Evolutionary conservation across 1,140 invertebrate genomes (phyloP).

Genomic region (Bombus balteatus): DNA sequence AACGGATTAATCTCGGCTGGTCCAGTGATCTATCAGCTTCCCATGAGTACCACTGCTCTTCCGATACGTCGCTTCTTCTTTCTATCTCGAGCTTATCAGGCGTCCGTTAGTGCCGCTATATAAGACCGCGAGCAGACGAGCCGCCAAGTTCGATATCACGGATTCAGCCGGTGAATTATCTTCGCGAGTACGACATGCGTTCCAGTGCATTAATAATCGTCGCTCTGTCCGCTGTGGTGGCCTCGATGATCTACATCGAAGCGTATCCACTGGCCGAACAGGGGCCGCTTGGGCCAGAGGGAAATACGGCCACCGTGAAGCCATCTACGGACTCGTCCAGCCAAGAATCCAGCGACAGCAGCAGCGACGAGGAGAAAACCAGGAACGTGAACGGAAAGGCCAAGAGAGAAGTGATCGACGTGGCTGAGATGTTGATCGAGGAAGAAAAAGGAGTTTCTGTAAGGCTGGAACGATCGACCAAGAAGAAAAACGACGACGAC

Average conservation of each 20-base stretch:
- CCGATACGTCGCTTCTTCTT: neutral
- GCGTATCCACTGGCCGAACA: neutral
- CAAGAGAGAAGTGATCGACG: neutral
- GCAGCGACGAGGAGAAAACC: neutral
- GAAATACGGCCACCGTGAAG: neutral
- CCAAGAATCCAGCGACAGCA: neutral
- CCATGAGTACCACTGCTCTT: slow-evolving; percentile 19
- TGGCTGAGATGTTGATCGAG: neutral
- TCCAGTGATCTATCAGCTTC: too few relatives aligned
- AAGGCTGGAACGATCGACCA: slow-evolving; percentile 22
- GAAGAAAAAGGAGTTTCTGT: neutral
- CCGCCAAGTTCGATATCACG: slow-evolving; percentile 24
- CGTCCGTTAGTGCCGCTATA: neutral
- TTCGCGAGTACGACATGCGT: slow-evolving; percentile 7
- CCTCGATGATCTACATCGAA: neutral
- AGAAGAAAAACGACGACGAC: slow-evolving; percentile 32
- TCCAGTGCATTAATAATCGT: neutral
- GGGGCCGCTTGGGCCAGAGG: neutral
- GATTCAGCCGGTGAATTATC: neutral
- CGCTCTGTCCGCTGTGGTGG: neutral
- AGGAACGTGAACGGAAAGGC: neutral
- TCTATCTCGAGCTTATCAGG: slow-evolving; percentile 6
- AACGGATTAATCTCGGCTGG: slow-evolving; percentile 16
- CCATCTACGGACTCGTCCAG: neutral
- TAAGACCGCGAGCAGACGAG: neutral